Base-by-base conservation (phyloP, 2,797 vertebrate genomes). In the Scyliorhinus canicula region DNA sequence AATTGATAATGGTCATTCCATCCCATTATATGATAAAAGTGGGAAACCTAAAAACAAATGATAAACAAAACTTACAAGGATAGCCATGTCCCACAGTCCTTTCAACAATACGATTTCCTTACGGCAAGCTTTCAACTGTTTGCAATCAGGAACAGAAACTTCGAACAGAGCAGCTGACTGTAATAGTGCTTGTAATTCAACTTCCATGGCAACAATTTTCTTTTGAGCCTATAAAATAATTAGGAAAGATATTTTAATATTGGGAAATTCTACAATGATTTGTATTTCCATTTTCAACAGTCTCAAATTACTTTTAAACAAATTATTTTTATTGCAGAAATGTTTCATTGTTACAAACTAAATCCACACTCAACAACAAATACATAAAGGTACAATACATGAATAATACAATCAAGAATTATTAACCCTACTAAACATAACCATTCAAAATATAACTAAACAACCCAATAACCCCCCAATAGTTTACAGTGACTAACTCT, bases 41-140 rank as follows among this genome's bases (percentile, higher is more conserved):
- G 65, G 2, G 11, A 91, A 44, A 91, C 40, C 7, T 91, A n/a
- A 65, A 91, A 8, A n/a, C 5, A 65, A 91, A 65, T 65, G 8
- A 65, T 91, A 44, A 21, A 4, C 26, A 69, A 69, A 69, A 52
- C 77, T 1, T 96, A 97, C 97, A 97, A 97, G 95, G 77, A 94
- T 0, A 0, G 97, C 95, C 97, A 96, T 96, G 96, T 98, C 97
- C 97, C 97, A 98, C 95, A 98, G 97, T 9, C 97, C 96, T 96
- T 97, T 98, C 95, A 98, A 97, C 95, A 97, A 95, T 74, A 95
- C 2, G 40, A 96, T 95, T 95, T 98, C 97, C 95, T 19, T 96
- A 93, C 95, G 97, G 28, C 97, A 98, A 0, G 26, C 74, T 95
- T 96, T 96, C 0, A 98, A 96, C 95, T 97, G 96, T 93, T 96